phyloP scores from a whole-genome alignment of 2,888 invertebrate species.

The Diplolepis rosae region DNA sequence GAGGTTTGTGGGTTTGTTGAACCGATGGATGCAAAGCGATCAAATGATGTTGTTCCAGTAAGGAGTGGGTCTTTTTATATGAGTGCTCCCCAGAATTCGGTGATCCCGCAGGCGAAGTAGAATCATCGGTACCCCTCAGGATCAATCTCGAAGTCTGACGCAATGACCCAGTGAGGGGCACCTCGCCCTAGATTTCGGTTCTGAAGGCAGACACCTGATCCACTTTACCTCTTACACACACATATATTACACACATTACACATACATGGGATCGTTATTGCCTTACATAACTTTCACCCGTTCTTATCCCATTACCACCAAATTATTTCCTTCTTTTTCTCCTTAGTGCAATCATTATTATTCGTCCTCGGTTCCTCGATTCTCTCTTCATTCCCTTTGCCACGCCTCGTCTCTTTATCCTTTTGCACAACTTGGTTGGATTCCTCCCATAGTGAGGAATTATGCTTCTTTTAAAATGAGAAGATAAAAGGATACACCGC shows the following conservation, averaged over 20 bases:
- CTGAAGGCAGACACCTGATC: slow-evolving; percentile 12
- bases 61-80: slow-evolving; percentile 26
- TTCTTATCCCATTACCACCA: slow-evolving; percentile 20
- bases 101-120: slow-evolving; percentile 10
- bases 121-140: slow-evolving; percentile 10
- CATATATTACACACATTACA: background rate
- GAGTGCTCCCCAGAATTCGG: slow-evolving; percentile 15
- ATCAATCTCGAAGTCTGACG: slow-evolving; percentile 15
- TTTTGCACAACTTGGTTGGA: background rate
- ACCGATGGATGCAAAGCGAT: slow-evolving; percentile 7
- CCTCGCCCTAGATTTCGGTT: slow-evolving; percentile 16
- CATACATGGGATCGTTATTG: slow-evolving; percentile 10
- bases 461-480: background rate
- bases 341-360: background rate
- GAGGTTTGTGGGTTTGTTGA: background rate
- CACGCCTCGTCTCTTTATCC: background rate
- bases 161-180: slow-evolving; percentile 8
- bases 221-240: slow-evolving; percentile 19
- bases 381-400: background rate
- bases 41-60: slow-evolving; percentile 25
- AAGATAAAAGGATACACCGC: background rate
- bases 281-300: slow-evolving; percentile 22
- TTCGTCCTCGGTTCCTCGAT: slow-evolving; percentile 9
- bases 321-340: background rate
- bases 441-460: background rate